phyloP scores from a whole-genome alignment of 2,888 invertebrate genomes.

The Tigriopus californicus region DNA sequence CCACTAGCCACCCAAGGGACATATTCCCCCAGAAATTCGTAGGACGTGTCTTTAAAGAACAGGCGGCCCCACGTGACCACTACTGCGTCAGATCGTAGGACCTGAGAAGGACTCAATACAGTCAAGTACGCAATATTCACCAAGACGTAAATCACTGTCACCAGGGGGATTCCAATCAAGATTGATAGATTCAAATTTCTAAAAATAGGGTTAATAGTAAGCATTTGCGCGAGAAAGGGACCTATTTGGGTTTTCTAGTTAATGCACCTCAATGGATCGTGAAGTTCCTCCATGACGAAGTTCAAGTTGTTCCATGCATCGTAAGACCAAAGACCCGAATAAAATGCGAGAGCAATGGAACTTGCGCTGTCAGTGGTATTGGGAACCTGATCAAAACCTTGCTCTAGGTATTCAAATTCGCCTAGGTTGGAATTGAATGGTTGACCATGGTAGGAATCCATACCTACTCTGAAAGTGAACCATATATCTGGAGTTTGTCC shows the following conservation, averaged over 20 bases:
- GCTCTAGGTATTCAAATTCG: constrained; percentile 30
- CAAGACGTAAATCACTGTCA: constrained; percentile 55
- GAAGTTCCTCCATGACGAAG: constrained; percentile 26
- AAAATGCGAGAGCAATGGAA: constrained; percentile 54
- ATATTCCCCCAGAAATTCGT: constrained; percentile 1
- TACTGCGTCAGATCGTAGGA: constrained; percentile 53
- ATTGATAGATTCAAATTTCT: constrained; percentile 64
- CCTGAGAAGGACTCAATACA: constrained; percentile 48
- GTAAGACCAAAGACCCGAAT: constrained; percentile 67
- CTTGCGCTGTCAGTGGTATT: constrained; percentile 44
- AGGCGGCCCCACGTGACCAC: constrained; percentile 38
- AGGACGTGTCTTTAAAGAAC: constrained; percentile 20
- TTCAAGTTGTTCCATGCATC: constrained; percentile 50
- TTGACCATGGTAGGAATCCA: no score
- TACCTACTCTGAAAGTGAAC: no score
- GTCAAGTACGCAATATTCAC: constrained; percentile 77
- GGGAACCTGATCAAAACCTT: constrained; percentile 37
- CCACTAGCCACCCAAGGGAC: constrained; percentile 27
- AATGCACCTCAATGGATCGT: constrained; percentile 23
- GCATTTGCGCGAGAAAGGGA: no score
- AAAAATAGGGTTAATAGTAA: constrained; percentile 20
- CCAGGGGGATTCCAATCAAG: constrained; percentile 56
- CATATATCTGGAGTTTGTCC: constrained; percentile 3
- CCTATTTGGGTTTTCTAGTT: no score
- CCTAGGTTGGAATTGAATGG: constrained; percentile 31